A percentile compares a stretch with the other conserved stretches of the same genome.
These are phyloP conservation scores for Xerus inauris DNA, from an alignment of 2,113 vertebrate genomes.

Conservation along the genomic window DNA sequence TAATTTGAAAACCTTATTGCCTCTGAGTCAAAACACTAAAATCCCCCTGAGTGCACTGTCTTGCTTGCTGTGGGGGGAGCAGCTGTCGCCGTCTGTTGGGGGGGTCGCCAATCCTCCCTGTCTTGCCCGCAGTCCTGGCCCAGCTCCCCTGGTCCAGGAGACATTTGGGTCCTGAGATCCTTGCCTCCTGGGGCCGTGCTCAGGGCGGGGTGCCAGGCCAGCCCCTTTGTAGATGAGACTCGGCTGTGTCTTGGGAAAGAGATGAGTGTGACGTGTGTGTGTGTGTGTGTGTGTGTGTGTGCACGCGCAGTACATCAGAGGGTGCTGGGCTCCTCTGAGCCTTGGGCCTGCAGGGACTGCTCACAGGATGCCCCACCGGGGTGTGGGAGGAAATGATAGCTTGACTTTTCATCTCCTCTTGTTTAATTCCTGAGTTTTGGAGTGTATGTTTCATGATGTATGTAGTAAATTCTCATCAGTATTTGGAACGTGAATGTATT, in stretches of 20 bases:
- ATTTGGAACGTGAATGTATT: too few species aligned
- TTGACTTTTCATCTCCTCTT: background rate
- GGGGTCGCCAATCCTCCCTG: background rate
- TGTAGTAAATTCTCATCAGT: too few species aligned
- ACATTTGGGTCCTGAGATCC: background rate
- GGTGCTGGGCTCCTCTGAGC: rapidly evolving
- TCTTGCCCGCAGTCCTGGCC: background rate
- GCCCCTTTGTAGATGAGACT: background rate
- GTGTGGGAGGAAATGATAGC: background rate
- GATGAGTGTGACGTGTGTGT: background rate
- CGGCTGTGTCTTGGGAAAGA: rapidly evolving
- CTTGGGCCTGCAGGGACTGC: background rate
- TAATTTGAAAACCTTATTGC: background rate
- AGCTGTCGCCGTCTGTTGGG: background rate
- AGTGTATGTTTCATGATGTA: background rate
- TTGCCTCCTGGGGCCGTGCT: background rate
- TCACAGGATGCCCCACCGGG: rapidly evolving
- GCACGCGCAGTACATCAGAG: rapidly evolving
- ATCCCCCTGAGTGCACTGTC: slow-evolving; percentile 12
- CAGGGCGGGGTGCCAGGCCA: background rate
- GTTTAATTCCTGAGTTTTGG: background rate
- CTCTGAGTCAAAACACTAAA: slow-evolving; percentile 75
- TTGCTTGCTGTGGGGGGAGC: background rate
- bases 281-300: too few species aligned
- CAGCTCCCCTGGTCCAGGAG: background rate